A percentile compares a stretch with the other conserved stretches of the same genome.
These are phyloP conservation scores for Drosophila malerkotliana DNA, from an alignment of 1,140 invertebrate species.

Conservation along the genomic window DNA sequence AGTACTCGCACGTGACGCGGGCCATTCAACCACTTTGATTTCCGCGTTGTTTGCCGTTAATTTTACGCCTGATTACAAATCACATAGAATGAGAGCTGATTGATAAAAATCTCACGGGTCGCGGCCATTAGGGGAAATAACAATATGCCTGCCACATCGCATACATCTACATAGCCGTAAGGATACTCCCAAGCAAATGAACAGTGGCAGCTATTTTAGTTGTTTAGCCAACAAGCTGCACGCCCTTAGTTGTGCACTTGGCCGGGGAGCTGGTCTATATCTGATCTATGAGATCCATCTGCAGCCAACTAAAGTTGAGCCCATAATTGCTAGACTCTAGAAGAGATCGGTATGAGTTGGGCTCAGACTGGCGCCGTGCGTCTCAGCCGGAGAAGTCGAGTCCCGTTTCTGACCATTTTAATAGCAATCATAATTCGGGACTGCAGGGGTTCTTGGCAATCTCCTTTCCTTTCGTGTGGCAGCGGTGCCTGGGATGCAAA, in stretches of 20 bases:
- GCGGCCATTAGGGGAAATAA: slow-evolving; percentile 20
- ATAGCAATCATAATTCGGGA: slow-evolving; percentile 47
- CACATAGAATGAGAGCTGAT: slow-evolving; percentile 34
- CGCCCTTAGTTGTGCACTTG: slow-evolving; percentile 42
- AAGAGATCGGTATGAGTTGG: slow-evolving; percentile 30
- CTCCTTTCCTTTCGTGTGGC: background rate
- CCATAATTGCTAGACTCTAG: slow-evolving; percentile 58
- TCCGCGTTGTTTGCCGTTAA: slow-evolving; percentile 65
- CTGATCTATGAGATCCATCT: slow-evolving; percentile 33
- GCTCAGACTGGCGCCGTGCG: slow-evolving; percentile 69
- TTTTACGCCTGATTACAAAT: slow-evolving; percentile 73
- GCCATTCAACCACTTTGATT: slow-evolving; percentile 72
- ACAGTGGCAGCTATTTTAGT: slow-evolving; percentile 31
- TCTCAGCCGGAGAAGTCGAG: slow-evolving; percentile 44
- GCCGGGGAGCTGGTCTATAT: slow-evolving; percentile 17
- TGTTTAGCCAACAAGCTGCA: slow-evolving; percentile 63
- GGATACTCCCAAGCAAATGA: slow-evolving; percentile 39
- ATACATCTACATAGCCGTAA: slow-evolving; percentile 12
- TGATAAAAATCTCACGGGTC: slow-evolving; percentile 76
- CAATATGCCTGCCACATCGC: slow-evolving; percentile 8
- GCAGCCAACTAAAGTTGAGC: slow-evolving; percentile 58
- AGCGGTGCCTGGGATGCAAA: slow-evolving; percentile 5
- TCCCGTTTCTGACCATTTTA: slow-evolving; percentile 30
- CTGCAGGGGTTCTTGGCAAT: slow-evolving; percentile 2
- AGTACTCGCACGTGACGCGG: slow-evolving; percentile 70